phyloP scores from a whole-genome alignment of 2,797 vertebrate genomes.

The Hirundo rustica region DNA sequence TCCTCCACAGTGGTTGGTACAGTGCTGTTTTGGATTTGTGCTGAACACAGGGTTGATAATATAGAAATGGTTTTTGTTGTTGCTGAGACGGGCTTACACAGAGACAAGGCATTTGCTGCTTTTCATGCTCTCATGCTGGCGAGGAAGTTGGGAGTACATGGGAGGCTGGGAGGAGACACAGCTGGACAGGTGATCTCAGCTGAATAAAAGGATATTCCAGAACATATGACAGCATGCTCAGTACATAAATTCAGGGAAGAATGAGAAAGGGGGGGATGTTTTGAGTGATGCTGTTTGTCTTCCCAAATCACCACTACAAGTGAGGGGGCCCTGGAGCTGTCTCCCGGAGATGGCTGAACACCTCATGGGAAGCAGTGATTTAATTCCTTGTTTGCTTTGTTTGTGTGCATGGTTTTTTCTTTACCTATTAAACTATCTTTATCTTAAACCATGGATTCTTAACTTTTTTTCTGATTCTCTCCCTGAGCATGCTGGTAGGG shows the following conservation, averaged over 20 bases:
- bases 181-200: too few relatives aligned
- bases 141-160: accelerated
- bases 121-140: accelerated
- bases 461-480: neutral
- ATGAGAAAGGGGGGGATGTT: neutral
- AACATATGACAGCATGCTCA: neutral
- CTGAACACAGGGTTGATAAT: neutral
- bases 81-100: neutral
- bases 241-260: neutral
- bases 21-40: neutral
- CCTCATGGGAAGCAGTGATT: neutral
- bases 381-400: neutral
- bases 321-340: neutral
- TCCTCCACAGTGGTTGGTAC: neutral
- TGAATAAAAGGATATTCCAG: neutral
- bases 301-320: neutral
- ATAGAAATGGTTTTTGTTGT: neutral
- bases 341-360: neutral
- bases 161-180: neutral
- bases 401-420: neutral
- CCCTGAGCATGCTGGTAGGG: accelerated
- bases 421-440: neutral
- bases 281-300: neutral
- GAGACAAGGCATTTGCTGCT: neutral
- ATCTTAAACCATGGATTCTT: accelerated